Percentiles rank a stretch among this genome's conserved stretches.
Conservation (phyloP, 1,140 invertebrate genomes). For the Bombus waltoni region DNA sequence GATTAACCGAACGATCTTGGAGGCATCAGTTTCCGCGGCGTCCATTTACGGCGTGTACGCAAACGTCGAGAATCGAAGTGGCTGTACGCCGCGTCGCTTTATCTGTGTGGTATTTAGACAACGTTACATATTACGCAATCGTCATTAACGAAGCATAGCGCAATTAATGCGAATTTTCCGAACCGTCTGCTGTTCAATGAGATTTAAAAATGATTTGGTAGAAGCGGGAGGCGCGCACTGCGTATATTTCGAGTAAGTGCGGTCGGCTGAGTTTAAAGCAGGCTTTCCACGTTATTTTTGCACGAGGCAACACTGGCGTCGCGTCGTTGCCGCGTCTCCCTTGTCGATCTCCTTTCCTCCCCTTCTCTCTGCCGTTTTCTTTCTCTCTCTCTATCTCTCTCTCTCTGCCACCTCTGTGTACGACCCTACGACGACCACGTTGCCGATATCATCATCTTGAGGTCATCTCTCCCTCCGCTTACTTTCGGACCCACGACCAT, state of each 20-base stretch:
- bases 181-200: conserved; percentile 38
- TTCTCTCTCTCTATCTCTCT: conserved; percentile 6
- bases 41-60: background rate
- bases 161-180: conserved; percentile 41
- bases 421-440: conserved; percentile 61
- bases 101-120: background rate
- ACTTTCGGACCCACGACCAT: conserved; percentile 66
- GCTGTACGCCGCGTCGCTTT: background rate
- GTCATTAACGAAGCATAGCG: conserved; percentile 28
- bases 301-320: conserved; percentile 64
- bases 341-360: conserved; percentile 48
- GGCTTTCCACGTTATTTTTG: conserved; percentile 74
- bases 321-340: conserved; percentile 69
- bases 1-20: conserved; percentile 1
- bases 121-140: background rate
- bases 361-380: background rate
- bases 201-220: conserved; percentile 46
- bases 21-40: background rate
- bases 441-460: conserved; percentile 68
- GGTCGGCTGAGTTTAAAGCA: conserved; percentile 60
- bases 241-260: conserved; percentile 58
- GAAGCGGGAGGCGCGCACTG: background rate
- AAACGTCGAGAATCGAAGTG: background rate
- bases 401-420: conserved; percentile 7
- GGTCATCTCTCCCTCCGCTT: conserved; percentile 66